A percentile compares a stretch with the other conserved stretches of the same genome.
phyloP scores from a whole-genome alignment of 2,797 vertebrate species.

The Scomberomorus guttatus region DNA sequence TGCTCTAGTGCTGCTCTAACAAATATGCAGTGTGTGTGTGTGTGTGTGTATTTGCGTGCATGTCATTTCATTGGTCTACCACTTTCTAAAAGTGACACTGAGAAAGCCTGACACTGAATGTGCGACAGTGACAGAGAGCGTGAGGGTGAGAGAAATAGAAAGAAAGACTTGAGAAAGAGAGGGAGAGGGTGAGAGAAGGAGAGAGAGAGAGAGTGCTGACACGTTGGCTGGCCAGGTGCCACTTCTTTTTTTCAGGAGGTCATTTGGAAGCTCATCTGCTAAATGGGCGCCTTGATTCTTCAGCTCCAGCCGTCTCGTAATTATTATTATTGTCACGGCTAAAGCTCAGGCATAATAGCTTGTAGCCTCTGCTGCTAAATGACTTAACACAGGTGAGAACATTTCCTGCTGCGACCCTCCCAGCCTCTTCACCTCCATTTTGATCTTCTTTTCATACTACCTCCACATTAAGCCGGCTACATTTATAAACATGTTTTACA shows the following conservation, averaged over 20 bases:
- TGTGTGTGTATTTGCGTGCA: neutral
- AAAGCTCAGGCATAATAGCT: conserved; percentile 70
- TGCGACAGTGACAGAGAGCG: conserved; percentile 34
- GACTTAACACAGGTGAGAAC: conserved; percentile 74
- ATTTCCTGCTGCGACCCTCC: conserved; percentile 54
- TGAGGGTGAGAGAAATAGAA: conserved; percentile 48
- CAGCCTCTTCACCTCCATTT: neutral
- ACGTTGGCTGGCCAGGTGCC: conserved; percentile 63
- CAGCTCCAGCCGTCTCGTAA: conserved; percentile 62
- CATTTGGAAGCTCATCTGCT: conserved; percentile 73
- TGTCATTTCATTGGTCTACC: conserved; percentile 42
- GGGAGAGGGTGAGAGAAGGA: neutral
- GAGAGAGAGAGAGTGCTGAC: conserved; percentile 42
- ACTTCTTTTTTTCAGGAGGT: conserved; percentile 66
- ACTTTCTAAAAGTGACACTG: conserved; percentile 52
- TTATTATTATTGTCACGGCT: conserved; percentile 81
- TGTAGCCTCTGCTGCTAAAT: conserved; percentile 71
- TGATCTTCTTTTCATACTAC: neutral
- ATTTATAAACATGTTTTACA: neutral
- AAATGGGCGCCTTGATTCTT: conserved; percentile 77
- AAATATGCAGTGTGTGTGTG: neutral
- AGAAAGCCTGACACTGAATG: conserved; percentile 48
- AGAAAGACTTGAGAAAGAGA: conserved; percentile 5
- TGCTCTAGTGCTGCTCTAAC: too few relatives aligned
- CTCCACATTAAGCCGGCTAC: neutral